phyloP scores from a whole-genome alignment of 1,140 invertebrate species.

The Papilio aristodemus region DNA sequence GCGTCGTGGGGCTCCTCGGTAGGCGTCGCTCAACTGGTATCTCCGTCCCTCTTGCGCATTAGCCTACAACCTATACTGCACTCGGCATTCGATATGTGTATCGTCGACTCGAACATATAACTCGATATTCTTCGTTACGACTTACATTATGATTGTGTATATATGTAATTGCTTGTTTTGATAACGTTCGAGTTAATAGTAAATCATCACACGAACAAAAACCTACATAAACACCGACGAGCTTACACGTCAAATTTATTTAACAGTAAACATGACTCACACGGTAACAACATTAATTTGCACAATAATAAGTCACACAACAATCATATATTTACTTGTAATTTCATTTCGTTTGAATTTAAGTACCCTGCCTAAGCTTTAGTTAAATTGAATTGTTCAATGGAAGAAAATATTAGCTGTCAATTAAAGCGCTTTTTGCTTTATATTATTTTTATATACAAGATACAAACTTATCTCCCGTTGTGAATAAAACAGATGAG shows the following conservation, averaged over 20 bases:
- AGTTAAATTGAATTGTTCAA: background rate
- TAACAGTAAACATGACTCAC: constrained; percentile 49
- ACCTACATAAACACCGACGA: constrained; percentile 41
- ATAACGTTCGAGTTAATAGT: constrained; percentile 37
- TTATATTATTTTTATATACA: background rate
- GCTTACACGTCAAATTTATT: constrained; percentile 32
- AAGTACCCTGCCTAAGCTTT: background rate
- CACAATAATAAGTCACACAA: constrained; percentile 44
- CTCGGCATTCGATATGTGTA: constrained; percentile 69
- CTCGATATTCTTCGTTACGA: constrained; percentile 56
- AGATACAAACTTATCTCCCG: too few species aligned
- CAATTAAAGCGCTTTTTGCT: background rate
- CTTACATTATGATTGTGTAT: constrained; percentile 50
- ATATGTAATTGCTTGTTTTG: constrained; percentile 44
- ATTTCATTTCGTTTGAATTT: background rate
- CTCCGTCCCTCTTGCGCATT: constrained; percentile 72
- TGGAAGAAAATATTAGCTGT: background rate
- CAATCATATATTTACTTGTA: background rate
- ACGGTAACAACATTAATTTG: constrained; percentile 37
- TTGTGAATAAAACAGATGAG: too few species aligned
- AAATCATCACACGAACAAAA: constrained; percentile 35
- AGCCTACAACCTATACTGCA: constrained; percentile 67
- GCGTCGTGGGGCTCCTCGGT: constrained; percentile 78
- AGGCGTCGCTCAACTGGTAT: constrained; percentile 72
- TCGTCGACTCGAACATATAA: constrained; percentile 54